Evolutionary conservation across 2,797 vertebrate species (phyloP).

Genomic region (Falco biarmicus): DNA sequence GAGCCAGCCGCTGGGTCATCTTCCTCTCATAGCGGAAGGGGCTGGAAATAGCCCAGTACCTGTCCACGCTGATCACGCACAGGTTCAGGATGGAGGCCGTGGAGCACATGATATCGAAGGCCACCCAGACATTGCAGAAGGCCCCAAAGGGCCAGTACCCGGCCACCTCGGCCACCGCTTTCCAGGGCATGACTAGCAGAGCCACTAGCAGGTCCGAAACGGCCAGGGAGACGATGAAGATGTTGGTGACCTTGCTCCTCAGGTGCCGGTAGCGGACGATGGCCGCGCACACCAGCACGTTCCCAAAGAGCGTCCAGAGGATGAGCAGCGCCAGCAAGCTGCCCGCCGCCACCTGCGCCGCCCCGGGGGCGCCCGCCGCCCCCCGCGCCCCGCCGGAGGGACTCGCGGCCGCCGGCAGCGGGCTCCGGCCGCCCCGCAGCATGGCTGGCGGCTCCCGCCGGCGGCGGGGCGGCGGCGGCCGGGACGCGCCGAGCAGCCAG

Average conservation of each 20-base stretch:
- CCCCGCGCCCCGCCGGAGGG: neutral
- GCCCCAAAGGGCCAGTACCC: slow-evolving; percentile 95
- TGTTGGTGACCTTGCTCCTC: slow-evolving; percentile 90
- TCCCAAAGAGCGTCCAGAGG: slow-evolving; percentile 92
- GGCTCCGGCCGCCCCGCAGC: neutral
- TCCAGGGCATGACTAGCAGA: slow-evolving; percentile 97
- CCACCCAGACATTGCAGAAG: slow-evolving; percentile 95
- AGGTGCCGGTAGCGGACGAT: slow-evolving; percentile 90
- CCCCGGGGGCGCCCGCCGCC: neutral
- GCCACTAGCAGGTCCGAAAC: slow-evolving; percentile 93
- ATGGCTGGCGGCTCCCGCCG: neutral
- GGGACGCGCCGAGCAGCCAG: slow-evolving; percentile 8
- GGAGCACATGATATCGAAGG: slow-evolving; percentile 98
- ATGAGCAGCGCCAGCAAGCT: slow-evolving; percentile 88
- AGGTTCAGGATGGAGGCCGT: slow-evolving; percentile 97
- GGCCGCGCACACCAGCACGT: slow-evolving; percentile 90
- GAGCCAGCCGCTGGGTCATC: slow-evolving; percentile 92
- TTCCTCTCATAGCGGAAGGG: slow-evolving; percentile 94
- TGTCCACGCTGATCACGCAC: slow-evolving; percentile 93
- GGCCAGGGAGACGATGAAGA: slow-evolving; percentile 93
- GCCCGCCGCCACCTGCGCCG: slow-evolving; percentile 82
- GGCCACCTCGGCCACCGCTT: slow-evolving; percentile 91
- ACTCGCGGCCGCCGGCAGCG: neutral
- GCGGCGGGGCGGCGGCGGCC: neutral
- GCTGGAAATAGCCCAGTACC: slow-evolving; percentile 96